A percentile compares a stretch with the other conserved stretches of the same genome.
These are phyloP conservation scores for Synchiropus splendidus DNA, from an alignment of 2,113 vertebrate species.

Conservation along the genomic window DNA sequence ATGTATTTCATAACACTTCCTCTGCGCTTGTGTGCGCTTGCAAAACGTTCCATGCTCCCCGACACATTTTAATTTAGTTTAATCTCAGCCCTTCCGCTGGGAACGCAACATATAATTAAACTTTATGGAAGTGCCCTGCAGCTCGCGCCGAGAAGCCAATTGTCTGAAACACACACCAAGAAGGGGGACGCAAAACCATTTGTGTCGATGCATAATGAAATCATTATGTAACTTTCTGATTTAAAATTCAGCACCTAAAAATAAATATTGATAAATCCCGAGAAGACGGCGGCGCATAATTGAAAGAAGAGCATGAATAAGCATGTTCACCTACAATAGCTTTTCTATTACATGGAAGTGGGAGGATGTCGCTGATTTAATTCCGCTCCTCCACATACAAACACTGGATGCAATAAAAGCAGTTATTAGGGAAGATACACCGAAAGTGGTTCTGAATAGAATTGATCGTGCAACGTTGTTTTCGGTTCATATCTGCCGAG, in stretches of 20 bases:
- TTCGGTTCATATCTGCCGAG: constrained; percentile 22
- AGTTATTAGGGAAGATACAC: constrained; percentile 38
- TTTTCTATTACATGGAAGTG: constrained; percentile 37
- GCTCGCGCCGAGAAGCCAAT: constrained; percentile 44
- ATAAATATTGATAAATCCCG: constrained; percentile 53
- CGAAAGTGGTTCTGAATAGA: constrained; percentile 29
- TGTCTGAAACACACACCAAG: constrained; percentile 30
- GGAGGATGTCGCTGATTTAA: constrained; percentile 41
- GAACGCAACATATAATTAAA: constrained; percentile 71
- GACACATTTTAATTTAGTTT: constrained; percentile 73
- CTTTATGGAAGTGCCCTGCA: constrained; percentile 63
- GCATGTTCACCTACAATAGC: constrained; percentile 26
- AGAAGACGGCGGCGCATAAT: constrained; percentile 27
- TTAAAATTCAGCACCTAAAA: constrained; percentile 49
- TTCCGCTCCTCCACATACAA: constrained; percentile 17
- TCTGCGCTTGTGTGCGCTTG: constrained; percentile 3
- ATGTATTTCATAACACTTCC: too few species aligned
- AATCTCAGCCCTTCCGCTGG: constrained; percentile 66
- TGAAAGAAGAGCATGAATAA: constrained; percentile 43
- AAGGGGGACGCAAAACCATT: constrained; percentile 38
- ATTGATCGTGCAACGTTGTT: constrained; percentile 12
- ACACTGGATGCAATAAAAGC: constrained; percentile 32
- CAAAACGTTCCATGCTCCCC: constrained; percentile 52
- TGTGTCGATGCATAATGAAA: constrained; percentile 46
- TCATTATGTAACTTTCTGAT: constrained; percentile 46